These are phyloP conservation scores for Orestias chungarensis DNA, from an alignment of 2,797 vertebrate species.

Conservation along the genomic window DNA sequence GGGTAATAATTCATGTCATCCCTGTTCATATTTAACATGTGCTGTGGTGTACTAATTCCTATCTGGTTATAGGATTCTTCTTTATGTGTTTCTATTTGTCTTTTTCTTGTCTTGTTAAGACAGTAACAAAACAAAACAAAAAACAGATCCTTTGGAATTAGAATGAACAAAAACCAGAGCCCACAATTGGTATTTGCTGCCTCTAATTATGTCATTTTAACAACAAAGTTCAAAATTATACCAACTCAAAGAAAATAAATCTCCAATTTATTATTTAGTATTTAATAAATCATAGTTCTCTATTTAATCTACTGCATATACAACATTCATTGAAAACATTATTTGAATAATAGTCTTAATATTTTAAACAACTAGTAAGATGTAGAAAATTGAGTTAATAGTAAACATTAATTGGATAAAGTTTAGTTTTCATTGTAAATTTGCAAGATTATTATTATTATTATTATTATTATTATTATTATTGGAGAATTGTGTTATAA, in stretches of 20 bases:
- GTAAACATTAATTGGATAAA: neutral
- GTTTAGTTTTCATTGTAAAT: neutral
- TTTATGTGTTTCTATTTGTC: neutral
- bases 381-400: neutral
- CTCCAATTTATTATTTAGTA: too few species aligned
- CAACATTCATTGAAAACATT: neutral
- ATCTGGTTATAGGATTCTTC: neutral
- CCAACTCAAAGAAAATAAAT: neutral
- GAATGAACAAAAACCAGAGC: neutral
- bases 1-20: slow-evolving; percentile 2
- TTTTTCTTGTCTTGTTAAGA: neutral
- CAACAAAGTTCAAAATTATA: neutral
- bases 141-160: neutral
- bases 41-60: slow-evolving; percentile 4
- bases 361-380: neutral
- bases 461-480: too few species aligned
- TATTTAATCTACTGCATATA: neutral
- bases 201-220: neutral
- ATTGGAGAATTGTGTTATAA: too few species aligned
- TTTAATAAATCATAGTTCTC: neutral
- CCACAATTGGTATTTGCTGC: neutral
- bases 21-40: slow-evolving; percentile 3
- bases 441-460: neutral
- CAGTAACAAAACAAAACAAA: neutral
- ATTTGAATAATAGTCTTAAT: neutral